Conservation (phyloP, 2,888 invertebrate genomes). For the Protonemura montana region DNA sequence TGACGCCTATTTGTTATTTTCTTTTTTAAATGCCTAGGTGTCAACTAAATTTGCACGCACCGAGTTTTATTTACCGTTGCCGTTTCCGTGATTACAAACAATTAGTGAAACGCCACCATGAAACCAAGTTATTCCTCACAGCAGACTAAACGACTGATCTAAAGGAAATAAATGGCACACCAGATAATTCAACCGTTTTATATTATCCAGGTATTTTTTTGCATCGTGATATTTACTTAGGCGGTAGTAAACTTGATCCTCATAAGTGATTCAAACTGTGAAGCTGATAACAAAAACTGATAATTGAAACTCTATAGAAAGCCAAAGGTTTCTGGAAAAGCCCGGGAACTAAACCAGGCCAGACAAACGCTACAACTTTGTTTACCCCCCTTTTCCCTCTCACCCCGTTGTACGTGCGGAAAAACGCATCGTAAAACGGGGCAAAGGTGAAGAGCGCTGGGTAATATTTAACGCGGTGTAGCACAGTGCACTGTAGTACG, state of each 20-base stretch:
- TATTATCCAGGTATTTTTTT: too few relatives aligned
- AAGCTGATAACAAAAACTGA: not conserved
- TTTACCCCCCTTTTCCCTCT: too few relatives aligned
- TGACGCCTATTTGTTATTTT: not conserved
- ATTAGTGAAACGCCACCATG: not conserved
- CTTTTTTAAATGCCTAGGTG: not conserved
- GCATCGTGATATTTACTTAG: too few relatives aligned
- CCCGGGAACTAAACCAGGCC: too few relatives aligned
- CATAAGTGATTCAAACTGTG: too few relatives aligned
- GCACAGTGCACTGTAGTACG: not conserved
- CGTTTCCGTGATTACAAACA: not conserved
- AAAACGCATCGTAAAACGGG: not conserved
- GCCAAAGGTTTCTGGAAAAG: too few relatives aligned
- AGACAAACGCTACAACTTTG: too few relatives aligned
- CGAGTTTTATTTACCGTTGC: not conserved
- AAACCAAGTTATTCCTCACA: not conserved
- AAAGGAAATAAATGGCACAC: not conserved
- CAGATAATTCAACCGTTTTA: too few relatives aligned
- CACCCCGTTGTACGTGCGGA: not conserved
- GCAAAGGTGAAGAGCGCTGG: not conserved
- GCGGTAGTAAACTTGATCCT: too few relatives aligned
- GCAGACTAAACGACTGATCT: not conserved
- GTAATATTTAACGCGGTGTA: slow-evolving; percentile 29
- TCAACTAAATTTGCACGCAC: not conserved
- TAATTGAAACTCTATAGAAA: too few relatives aligned